Conservation (phyloP, 2,797 vertebrate species). For the Coregonus suidteri region DNA sequence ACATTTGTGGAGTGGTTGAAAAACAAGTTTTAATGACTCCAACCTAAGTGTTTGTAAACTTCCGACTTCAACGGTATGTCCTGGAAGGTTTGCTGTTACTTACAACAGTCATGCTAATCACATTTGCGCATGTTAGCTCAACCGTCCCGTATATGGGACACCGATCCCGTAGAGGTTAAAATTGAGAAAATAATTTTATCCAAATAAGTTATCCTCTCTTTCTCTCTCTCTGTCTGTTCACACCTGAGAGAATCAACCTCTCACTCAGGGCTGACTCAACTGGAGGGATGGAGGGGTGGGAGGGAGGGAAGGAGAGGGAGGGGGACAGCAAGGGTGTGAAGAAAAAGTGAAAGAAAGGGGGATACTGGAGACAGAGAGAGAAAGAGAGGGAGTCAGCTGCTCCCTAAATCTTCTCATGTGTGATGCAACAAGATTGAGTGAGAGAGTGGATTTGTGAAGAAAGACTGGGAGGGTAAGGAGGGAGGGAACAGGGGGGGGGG, state of each 20-base stretch:
- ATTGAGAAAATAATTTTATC: constrained; percentile 50
- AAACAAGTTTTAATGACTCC: too few relatives aligned
- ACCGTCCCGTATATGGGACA: too few relatives aligned
- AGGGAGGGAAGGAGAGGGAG: background rate
- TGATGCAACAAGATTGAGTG: constrained; percentile 41
- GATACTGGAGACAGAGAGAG: background rate
- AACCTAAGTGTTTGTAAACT: too few relatives aligned
- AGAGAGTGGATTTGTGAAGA: constrained; percentile 3
- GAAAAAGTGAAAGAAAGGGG: background rate
- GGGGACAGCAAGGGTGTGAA: too few relatives aligned
- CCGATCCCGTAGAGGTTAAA: background rate
- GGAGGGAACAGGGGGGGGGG: too few relatives aligned
- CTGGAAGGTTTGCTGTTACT: too few relatives aligned
- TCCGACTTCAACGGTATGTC: too few relatives aligned
- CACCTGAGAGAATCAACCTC: constrained; percentile 57
- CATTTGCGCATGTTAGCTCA: too few relatives aligned
- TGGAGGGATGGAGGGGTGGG: constrained; percentile 23
- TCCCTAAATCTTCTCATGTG: constrained; percentile 19
- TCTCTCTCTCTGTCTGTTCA: constrained; percentile 53
- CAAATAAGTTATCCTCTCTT: constrained; percentile 53
- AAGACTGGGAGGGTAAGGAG: too few relatives aligned
- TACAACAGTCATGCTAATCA: too few relatives aligned
- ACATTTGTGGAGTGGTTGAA: too few relatives aligned
- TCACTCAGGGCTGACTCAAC: constrained; percentile 27
- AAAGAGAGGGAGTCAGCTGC: constrained; percentile 15